Evolutionary conservation across 1,140 invertebrate genomes (phyloP).

Genomic region (Atta cephalotes): DNA sequence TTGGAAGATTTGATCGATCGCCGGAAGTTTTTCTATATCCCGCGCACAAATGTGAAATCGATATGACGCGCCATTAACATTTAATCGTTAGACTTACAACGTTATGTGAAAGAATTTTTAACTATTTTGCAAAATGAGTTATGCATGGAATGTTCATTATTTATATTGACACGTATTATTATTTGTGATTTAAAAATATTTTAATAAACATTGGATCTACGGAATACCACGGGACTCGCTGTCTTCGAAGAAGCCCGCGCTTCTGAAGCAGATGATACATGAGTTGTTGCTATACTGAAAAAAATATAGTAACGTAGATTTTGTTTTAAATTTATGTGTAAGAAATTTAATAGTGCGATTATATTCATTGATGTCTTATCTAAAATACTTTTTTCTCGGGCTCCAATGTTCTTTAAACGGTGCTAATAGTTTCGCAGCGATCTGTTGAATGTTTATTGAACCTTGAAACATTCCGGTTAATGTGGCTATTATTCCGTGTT

Average conservation of each 20-base stretch:
- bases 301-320: neutral
- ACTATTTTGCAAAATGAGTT: neutral
- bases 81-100: neutral
- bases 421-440: constrained; percentile 54
- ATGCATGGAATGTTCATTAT: neutral
- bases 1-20: constrained; percentile 81
- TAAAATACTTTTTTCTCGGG: constrained; percentile 56
- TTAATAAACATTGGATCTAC: neutral
- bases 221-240: constrained; percentile 2
- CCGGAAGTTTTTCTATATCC: constrained; percentile 80
- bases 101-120: neutral
- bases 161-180: neutral
- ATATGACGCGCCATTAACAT: constrained; percentile 10
- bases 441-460: constrained; percentile 57
- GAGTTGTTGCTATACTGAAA: constrained; percentile 37
- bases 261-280: constrained; percentile 50
- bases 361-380: constrained; percentile 42
- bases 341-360: neutral
- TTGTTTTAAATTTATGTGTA: neutral
- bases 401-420: constrained; percentile 43
- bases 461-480: constrained; percentile 59
- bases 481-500: constrained; percentile 66
- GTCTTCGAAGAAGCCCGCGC: constrained; percentile 24
- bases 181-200: neutral
- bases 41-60: constrained; percentile 53